These are phyloP conservation scores for Caprella mutica DNA, from an alignment of 2,888 invertebrate species.

Conservation along the genomic window DNA sequence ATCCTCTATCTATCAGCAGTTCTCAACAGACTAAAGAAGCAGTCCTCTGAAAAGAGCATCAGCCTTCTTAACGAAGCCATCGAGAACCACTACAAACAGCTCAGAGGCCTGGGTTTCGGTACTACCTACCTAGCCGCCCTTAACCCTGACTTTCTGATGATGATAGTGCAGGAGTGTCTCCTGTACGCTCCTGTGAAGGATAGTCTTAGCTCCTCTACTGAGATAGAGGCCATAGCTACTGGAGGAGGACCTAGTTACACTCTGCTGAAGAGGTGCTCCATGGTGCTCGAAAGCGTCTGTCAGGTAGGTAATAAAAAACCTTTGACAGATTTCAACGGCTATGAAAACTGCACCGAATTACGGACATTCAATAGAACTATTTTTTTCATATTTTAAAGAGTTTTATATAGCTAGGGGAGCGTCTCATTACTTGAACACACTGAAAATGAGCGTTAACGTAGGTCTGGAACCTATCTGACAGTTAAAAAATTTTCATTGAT, in stretches of 20 bases:
- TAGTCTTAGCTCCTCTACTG: too few species aligned
- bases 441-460: too few species aligned
- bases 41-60: conserved; percentile 17
- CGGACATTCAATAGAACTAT: too few species aligned
- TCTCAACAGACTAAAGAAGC: conserved; percentile 40
- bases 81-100: conserved; percentile 39
- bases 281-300: conserved; percentile 5
- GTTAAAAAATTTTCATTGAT: too few species aligned
- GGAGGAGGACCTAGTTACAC: background rate
- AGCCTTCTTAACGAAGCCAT: conserved; percentile 31
- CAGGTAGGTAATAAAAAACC: background rate
- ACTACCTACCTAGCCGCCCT: conserved; percentile 59
- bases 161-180: conserved; percentile 63
- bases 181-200: conserved; percentile 52
- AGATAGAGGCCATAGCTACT: conserved; percentile 40
- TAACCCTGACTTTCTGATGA: conserved; percentile 75
- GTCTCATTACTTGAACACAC: too few species aligned
- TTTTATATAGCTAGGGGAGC: too few species aligned
- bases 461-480: too few species aligned
- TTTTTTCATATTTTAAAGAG: too few species aligned
- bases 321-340: background rate
- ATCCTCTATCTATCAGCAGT: conserved; percentile 58
- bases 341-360: too few species aligned
- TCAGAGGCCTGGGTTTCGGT: conserved; percentile 56
- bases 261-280: background rate